Base-by-base conservation (phyloP, 2,113 vertebrate species). In the Ascaphus truei region DNA sequence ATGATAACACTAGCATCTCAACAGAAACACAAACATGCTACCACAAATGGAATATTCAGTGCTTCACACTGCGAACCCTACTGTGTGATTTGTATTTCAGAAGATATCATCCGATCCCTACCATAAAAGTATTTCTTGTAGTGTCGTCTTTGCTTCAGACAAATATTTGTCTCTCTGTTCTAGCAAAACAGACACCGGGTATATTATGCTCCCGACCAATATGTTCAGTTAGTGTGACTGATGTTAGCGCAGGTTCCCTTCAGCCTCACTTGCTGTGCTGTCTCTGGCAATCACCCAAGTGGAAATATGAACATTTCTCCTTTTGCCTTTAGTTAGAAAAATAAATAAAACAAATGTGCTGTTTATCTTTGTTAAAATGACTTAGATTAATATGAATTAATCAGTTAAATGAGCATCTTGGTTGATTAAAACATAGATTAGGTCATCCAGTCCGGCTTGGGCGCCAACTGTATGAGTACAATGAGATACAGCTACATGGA, bases 181-280 rank as follows among this genome's bases (percentile, higher is more conserved):
- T 66, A 51, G 47, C 15, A 3, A 33, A 18, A 26, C 15, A 48
- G 62, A 22, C 43, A 18, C 15, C n/a, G n/a, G 10, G 62, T 16
- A 48, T 25, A 64, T 36, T 18, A 6, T 5, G 62, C 45, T 64
- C 7, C 33, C 10, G 47, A 47, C 37, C 62, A 64, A 25, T 64
- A 34, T 50, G 61, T 30, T 63, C 60, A 50, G 39, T 63, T 51
- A 50, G 41, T 63, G 60, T 62, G 41, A 62, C 59, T 48, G 59
- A 62, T 62, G 11, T 10, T 26, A 26, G 30, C 31, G 45, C 31
- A 51, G 45, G 30, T 37, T 47, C 16, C 61, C 20, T 51, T 36
- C 33, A 9, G 47, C 31, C 22, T 64, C 62, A n/a, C 45, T 50
- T 10, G 41, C 43, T 62, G 8, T 7, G 1, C 27, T 36, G 25